Conservation (phyloP, 2,888 invertebrate species). For the Eurytoma californica region DNA sequence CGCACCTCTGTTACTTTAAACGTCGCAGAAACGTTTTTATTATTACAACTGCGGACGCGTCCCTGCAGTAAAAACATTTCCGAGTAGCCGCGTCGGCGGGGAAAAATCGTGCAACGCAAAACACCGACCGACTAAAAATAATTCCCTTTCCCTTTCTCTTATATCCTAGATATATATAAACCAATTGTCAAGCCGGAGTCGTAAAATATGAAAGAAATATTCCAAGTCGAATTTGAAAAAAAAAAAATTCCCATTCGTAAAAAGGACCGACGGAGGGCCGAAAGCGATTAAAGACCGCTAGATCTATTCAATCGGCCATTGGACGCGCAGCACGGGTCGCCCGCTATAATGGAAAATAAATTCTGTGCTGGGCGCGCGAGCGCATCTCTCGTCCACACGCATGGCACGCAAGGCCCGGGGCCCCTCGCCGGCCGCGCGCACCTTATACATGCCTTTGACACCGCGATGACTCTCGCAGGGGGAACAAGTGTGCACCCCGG, state of each 20-base stretch:
- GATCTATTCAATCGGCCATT: constrained; percentile 9
- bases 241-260: not conserved
- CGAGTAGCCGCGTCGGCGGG: too few relatives aligned
- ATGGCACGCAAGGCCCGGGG: too few relatives aligned
- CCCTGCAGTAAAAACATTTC: too few relatives aligned
- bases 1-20: too few relatives aligned
- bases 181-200: not conserved
- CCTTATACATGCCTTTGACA: not conserved
- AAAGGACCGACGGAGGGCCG: not conserved
- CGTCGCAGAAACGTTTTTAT: not conserved
- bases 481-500: constrained; percentile 23
- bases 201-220: constrained; percentile 3
- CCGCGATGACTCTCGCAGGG: constrained; percentile 20
- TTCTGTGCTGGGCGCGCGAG: constrained; percentile 9
- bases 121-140: not conserved
- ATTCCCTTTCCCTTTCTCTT: too few relatives aligned
- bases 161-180: too few relatives aligned
- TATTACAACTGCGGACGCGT: not conserved
- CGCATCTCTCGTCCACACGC: constrained; percentile 10
- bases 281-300: constrained; percentile 1
- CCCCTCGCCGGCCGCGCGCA: too few relatives aligned
- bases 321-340: not conserved
- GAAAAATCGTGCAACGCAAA: not conserved
- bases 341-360: constrained; percentile 44
- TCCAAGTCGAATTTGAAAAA: not conserved